Evolutionary conservation across 2,113 vertebrate genomes (phyloP), one percentile per base, ranked within the genome.

Genomic region (Istiophorus platypterus): DNA sequence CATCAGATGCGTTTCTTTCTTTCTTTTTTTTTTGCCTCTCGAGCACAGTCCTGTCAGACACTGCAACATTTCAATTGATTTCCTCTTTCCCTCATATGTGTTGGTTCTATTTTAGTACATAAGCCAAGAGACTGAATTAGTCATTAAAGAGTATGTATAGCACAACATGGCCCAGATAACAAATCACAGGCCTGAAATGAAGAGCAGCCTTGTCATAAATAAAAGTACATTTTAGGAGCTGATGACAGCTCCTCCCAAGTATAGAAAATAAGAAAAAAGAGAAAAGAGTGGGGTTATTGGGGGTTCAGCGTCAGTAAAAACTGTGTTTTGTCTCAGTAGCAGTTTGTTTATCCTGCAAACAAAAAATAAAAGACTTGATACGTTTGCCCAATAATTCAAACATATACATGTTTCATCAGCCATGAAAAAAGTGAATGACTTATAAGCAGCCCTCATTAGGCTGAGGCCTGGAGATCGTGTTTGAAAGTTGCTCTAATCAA

Each of bases 11-110:
- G 76, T 86, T 37, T 64, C 6, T 78, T 57, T 47, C 42, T 26
- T 58, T n/a, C n/a, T 18, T 54, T 27, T 72, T 72, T 81, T 72
- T 58, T 15, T 72, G 26, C 74, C 81, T 89, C 85, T 93, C 87
- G 90, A 92, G 88, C 91, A 75, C 82, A 89, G 81, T 88, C 89
- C 92, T 94, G 94, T 94, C 94, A 94, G 82, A 88, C 85, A 67
- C 77, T 76, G 89, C 89, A 92, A 93, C 91, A 91, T 94, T 92
- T 95, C 93, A 92, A 93, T 89, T 93, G 91, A 92, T 92, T 95
- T 88, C 79, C 61, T 59, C 81, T 78, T 90, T 82, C 78, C 69
- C 72, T 83, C 70, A 65, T 76, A 67, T 83, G 73, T 85, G 85
- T 86, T 88, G 90, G 85, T 88, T 90, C 91, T 91, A 93, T 91